Base-by-base conservation (phyloP, 2,797 vertebrate genomes). In the Sternarchorhynchus goeldii region DNA sequence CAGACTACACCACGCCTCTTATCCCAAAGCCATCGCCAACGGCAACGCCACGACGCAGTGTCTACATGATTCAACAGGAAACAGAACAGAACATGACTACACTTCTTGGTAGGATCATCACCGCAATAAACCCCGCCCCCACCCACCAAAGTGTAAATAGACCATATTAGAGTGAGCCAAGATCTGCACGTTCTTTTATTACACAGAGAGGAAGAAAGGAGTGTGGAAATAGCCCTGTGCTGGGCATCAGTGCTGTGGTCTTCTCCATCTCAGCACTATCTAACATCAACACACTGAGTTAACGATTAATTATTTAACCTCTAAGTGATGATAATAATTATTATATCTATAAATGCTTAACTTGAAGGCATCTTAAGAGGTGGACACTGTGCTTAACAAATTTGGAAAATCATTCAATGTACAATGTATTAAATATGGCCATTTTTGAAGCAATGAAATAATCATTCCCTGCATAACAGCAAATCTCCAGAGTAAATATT, bases 61-160 rank as follows among this genome's bases (percentile, higher is more conserved):
- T 92, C 90, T 89, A 14, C 78, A 89, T 87, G 89, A 90, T 89
- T 91, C 86, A 74, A 85, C 88, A 85, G 88, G 89, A 88, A 83
- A 89, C 88, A 25, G 25, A 89, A 89, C 89, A 89, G 89, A 90
- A 89, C 88, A 88, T 12, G 10, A 12, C 88, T 84, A 83, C 88
- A 87, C 82, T 88, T 87, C 89, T 91, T 88, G 89, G 88, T 89
- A 89, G 87, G 88, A 90, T 91, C 88, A 90, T 91, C 90, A 90
- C 86, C 81, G 89, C 55, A 92, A 88, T 25, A 25, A 25, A n/a
- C n/a, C 25, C 25, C 25, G 1, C 25, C 25, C 25, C 25, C 25
- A 25, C 25, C 89, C 80, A 88, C 89, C 25, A 88, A 91, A 90
- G 90, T 91, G 91, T 88, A 90, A 88, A 92, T 91, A 82, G 88